Conservation (phyloP, 2,113 vertebrate species). For the Sinocyclocheilus grahami region DNA sequence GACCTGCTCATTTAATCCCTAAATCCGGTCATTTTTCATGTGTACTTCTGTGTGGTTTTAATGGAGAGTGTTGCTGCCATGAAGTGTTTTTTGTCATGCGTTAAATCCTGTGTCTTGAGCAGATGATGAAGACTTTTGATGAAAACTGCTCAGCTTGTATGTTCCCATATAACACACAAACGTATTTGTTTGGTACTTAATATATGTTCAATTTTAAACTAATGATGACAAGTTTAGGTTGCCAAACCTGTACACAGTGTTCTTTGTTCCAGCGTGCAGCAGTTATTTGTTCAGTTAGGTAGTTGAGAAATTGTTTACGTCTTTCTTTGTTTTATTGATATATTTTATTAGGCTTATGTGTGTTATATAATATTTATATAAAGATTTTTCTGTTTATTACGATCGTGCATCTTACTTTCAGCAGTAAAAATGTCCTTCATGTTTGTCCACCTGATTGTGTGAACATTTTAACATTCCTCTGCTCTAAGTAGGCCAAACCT, state of each 20-base stretch:
- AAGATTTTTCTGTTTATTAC: background rate
- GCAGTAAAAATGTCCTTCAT: background rate
- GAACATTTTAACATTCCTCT: background rate
- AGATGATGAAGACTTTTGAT: background rate
- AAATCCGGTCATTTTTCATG: background rate
- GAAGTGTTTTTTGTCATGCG: background rate
- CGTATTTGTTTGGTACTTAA: background rate
- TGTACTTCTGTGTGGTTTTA: background rate
- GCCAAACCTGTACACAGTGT: background rate
- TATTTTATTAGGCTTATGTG: constrained; percentile 1
- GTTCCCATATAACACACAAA: background rate
- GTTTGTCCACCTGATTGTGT: background rate
- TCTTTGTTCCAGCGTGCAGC: constrained; percentile 1
- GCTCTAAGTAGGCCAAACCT: constrained; percentile 19
- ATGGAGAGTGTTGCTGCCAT: background rate
- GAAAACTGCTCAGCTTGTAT: background rate
- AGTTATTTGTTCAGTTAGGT: background rate
- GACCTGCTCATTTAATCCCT: background rate
- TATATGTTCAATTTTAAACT: background rate
- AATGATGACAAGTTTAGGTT: background rate
- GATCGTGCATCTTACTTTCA: background rate
- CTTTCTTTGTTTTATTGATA: background rate
- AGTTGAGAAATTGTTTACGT: background rate
- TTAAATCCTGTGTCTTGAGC: background rate
- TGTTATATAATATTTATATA: background rate